A percentile compares a stretch with the other conserved stretches of the same genome.
phyloP scores from a whole-genome alignment of 2,888 invertebrate species.

The Dioctria linearis region DNA sequence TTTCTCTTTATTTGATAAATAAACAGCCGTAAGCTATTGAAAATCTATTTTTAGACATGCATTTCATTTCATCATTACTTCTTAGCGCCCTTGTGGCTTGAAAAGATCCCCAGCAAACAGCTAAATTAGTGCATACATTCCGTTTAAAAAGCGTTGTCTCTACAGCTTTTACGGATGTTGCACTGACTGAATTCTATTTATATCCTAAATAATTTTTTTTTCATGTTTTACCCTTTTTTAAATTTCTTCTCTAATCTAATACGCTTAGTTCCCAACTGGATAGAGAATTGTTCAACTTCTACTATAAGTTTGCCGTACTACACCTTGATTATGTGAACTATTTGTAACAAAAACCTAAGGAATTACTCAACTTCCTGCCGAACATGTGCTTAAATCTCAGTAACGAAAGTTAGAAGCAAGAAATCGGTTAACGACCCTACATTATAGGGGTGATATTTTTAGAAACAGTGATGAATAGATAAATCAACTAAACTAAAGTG shows the following conservation, averaged over 20 bases:
- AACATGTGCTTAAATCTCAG: conserved; percentile 24
- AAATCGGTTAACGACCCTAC: conserved; percentile 42
- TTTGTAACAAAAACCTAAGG: neutral
- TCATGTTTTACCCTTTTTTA: conserved; percentile 22
- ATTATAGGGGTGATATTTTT: conserved; percentile 39
- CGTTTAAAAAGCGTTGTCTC: conserved; percentile 38
- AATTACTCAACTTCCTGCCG: conserved; percentile 13
- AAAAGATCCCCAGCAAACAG: conserved; percentile 51
- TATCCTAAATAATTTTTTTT: conserved; percentile 24
- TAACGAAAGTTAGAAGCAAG: conserved; percentile 4
- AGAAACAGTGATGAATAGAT: conserved; percentile 33
- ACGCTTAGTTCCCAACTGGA: neutral
- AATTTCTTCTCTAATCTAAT: conserved; percentile 14
- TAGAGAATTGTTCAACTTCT: neutral
- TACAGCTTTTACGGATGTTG: conserved; percentile 46
- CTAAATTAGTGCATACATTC: conserved; percentile 48
- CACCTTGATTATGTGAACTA: neutral
- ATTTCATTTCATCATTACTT: neutral
- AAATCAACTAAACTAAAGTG: conserved; percentile 28
- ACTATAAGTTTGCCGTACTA: neutral
- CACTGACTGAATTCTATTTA: conserved; percentile 46
- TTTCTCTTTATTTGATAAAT: too few species aligned
- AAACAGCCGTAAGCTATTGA: neutral
- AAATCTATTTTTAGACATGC: neutral
- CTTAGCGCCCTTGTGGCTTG: conserved; percentile 32